These are phyloP conservation scores for Calameuta idolon DNA, from an alignment of 2,888 invertebrate genomes.

Conservation along the genomic window DNA sequence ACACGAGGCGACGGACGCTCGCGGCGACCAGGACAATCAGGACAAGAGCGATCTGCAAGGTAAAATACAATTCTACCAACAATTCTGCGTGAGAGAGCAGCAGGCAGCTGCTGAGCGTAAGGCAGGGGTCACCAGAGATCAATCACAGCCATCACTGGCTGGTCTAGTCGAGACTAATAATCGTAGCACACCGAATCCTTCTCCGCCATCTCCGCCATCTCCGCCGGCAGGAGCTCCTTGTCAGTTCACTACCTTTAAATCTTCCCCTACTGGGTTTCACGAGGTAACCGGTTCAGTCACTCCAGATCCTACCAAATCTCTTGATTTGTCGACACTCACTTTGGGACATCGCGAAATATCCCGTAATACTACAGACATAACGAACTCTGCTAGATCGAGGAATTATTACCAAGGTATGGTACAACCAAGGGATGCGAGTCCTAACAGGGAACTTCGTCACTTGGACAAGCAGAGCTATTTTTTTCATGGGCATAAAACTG, in stretches of 20 bases:
- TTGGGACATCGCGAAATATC: conserved; percentile 45
- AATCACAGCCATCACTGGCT: conserved; percentile 23
- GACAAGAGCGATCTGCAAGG: conserved; percentile 63
- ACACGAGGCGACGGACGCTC: conserved; percentile 52
- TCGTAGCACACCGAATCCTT: background rate
- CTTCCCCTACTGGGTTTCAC: conserved; percentile 27
- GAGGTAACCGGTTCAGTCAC: conserved; percentile 27
- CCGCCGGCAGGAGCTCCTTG: conserved; percentile 34
- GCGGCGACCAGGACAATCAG: conserved; percentile 60
- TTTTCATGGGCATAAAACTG: conserved; percentile 62
- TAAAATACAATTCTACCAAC: conserved; percentile 63
- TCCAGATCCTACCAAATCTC: conserved; percentile 31
- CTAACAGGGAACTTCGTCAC: conserved; percentile 42
- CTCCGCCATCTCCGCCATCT: conserved; percentile 6
- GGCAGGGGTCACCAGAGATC: conserved; percentile 53
- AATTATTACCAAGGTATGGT: conserved; percentile 30
- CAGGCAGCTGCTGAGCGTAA: conserved; percentile 69
- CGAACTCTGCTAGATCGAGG: conserved; percentile 12
- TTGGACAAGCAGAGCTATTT: conserved; percentile 59
- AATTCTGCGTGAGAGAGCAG: conserved; percentile 65
- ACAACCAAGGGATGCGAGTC: conserved; percentile 34
- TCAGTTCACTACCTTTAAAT: conserved; percentile 60
- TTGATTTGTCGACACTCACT: conserved; percentile 47
- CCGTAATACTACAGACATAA: conserved; percentile 26
- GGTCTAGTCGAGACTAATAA: background rate